Base-by-base conservation (phyloP, 2,113 vertebrate genomes). In the Bos indicus region DNA sequence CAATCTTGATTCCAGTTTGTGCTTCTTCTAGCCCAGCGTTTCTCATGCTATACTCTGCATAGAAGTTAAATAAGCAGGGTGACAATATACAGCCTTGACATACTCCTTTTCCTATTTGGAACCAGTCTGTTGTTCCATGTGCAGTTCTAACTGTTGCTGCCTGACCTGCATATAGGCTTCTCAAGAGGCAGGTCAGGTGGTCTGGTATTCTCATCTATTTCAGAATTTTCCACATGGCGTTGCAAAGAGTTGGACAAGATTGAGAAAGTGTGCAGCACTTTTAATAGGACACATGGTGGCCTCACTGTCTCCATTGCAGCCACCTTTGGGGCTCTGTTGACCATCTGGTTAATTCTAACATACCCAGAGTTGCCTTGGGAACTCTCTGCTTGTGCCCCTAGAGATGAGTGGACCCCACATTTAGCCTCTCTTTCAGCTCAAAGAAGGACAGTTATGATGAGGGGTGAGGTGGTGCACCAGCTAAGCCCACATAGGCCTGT, bases 11-110 rank as follows among this genome's bases (percentile, higher is more conserved):
- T 59, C 57, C 25, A 59, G 57, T 25, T 59, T 59, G 57, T 60
- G 57, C 25, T 59, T 59, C 25, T 21, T 1, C 57, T 2, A 59
- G 57, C 11, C 25, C 57, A 59, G 25, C 0, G 0, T 59, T 26
- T 59, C 56, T 57, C 23, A 25, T 25, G 23, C 11, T 57, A 1
- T 57, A 57, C 23, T 25, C 57, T 59, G 57, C 10, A 59, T 28
- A 28, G 2, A 59, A 59, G 11, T 28, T 59, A 28, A 59, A 59
- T 28, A 59, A 59, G 11, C 25, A 59, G 5, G 25, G 4, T 59
- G 57, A 28, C 57, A 59, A 28, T 59, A 59, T 59, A 59, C 11
- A 59, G 26, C 26, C 26, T 60, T 60, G 59, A 60, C 0, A 0
- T 60, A 28, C 5, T 28, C 26, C 59, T 60, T 60, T 13, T 60